A percentile compares a stretch with the other conserved stretches of the same genome.
These are phyloP conservation scores for Semicossyphus pulcher DNA, from an alignment of 2,113 vertebrate genomes.

Conservation along the genomic window DNA sequence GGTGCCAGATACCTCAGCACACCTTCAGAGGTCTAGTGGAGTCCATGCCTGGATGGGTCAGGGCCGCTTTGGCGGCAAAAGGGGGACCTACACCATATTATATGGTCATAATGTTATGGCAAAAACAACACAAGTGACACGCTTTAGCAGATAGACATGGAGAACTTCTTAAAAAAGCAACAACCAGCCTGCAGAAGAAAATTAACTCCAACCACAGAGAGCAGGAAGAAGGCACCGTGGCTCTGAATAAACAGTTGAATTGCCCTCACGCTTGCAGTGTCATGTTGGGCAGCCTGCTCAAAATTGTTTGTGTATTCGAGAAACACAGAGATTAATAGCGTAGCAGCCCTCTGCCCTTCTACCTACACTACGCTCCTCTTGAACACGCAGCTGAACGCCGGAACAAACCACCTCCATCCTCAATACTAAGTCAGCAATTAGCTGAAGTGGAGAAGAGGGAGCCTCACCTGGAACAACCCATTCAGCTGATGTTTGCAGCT, in stretches of 20 bases:
- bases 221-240: not conserved
- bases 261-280: not conserved
- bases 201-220: not conserved
- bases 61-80: no score
- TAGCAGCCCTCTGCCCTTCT: not conserved
- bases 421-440: conserved; percentile 3
- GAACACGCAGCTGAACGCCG: conserved; percentile 10
- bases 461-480: not conserved
- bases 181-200: not conserved
- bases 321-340: not conserved
- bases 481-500: no score
- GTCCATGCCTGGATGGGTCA: no score
- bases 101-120: no score
- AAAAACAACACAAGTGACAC: not conserved
- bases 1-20: no score
- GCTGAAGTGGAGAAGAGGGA: not conserved
- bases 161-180: not conserved
- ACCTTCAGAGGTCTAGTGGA: no score
- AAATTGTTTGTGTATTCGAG: conserved; percentile 5
- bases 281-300: not conserved
- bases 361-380: not conserved
- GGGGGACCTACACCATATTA: no score
- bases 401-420: conserved; percentile 1
- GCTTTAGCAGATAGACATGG: not conserved
- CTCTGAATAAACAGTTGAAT: conserved; percentile 17